Conservation (phyloP, 1,140 invertebrate genomes). For the Aricia agestis region DNA sequence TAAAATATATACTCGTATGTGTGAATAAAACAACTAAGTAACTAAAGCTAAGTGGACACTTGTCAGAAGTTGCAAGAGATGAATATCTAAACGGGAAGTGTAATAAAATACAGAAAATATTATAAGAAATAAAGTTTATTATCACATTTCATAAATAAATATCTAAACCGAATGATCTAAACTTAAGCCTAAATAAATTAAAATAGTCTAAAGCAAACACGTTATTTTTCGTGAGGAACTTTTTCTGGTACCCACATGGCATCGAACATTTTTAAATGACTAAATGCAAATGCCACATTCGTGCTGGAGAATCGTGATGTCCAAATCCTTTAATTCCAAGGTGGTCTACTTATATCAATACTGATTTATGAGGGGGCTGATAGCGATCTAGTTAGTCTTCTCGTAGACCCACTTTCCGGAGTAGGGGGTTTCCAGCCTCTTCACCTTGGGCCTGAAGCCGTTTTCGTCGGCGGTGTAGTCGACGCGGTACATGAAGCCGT, state of each 20-base stretch:
- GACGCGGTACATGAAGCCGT: constrained; percentile 78
- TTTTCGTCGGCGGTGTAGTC: constrained; percentile 82
- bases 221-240: constrained; percentile 17
- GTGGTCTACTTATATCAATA: constrained; percentile 58
- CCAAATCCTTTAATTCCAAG: constrained; percentile 7
- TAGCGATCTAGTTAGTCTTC: constrained; percentile 59
- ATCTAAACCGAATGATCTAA: constrained; percentile 59
- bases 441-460: constrained; percentile 79
- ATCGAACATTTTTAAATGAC: constrained; percentile 23
- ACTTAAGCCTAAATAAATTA: constrained; percentile 69
- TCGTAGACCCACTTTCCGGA: constrained; percentile 68
- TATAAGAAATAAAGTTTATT: constrained; percentile 66
- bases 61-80: background rate
- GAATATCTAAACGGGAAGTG: background rate
- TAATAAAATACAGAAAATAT: constrained; percentile 30
- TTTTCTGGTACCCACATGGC: background rate
- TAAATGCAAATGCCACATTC: constrained; percentile 30
- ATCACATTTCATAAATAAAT: constrained; percentile 74
- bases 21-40: too few relatives aligned
- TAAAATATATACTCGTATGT: too few relatives aligned
- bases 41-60: too few relatives aligned
- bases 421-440: constrained; percentile 67
- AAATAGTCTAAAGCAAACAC: constrained; percentile 47
- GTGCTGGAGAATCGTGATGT: constrained; percentile 25
- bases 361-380: constrained; percentile 56